A percentile compares a stretch with the other conserved stretches of the same genome.
phyloP scores from a whole-genome alignment of 2,797 vertebrate species.

The Scomberomorus guttatus region DNA sequence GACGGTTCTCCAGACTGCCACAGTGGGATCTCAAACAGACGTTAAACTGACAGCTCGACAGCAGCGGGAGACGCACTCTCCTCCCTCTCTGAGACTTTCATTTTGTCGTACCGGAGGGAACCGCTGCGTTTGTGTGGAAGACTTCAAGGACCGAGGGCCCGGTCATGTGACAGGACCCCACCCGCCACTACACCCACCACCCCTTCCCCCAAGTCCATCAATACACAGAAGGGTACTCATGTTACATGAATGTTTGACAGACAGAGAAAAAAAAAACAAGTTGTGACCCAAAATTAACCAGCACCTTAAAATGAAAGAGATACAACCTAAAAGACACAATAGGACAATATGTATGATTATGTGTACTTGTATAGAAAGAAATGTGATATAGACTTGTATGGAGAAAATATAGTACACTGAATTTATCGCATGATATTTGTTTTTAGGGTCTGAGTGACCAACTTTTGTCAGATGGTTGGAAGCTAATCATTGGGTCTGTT shows the following conservation, averaged over 20 bases:
- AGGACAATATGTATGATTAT: slow-evolving; percentile 82
- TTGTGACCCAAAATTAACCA: slow-evolving; percentile 84
- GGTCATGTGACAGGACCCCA: slow-evolving; percentile 36
- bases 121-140: slow-evolving; percentile 37
- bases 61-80: slow-evolving; percentile 42
- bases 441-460: slow-evolving; percentile 69
- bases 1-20: slow-evolving; percentile 52
- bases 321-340: slow-evolving; percentile 72
- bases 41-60: slow-evolving; percentile 49
- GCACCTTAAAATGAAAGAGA: slow-evolving; percentile 84
- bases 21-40: slow-evolving; percentile 59
- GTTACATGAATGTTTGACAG: slow-evolving; percentile 85
- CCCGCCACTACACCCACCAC: slow-evolving; percentile 26
- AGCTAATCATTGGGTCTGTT: slow-evolving; percentile 64
- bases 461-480: slow-evolving; percentile 59
- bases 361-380: slow-evolving; percentile 85
- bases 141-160: slow-evolving; percentile 48
- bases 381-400: slow-evolving; percentile 85
- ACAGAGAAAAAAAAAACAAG: slow-evolving; percentile 50
- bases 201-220: slow-evolving; percentile 19
- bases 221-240: slow-evolving; percentile 75
- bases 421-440: slow-evolving; percentile 82
- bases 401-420: slow-evolving; percentile 86
- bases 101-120: slow-evolving; percentile 17
- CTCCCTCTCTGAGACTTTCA: slow-evolving; percentile 36